phyloP scores from a whole-genome alignment of 2,888 invertebrate genomes.

The Scaptomyza polygonia region DNA sequence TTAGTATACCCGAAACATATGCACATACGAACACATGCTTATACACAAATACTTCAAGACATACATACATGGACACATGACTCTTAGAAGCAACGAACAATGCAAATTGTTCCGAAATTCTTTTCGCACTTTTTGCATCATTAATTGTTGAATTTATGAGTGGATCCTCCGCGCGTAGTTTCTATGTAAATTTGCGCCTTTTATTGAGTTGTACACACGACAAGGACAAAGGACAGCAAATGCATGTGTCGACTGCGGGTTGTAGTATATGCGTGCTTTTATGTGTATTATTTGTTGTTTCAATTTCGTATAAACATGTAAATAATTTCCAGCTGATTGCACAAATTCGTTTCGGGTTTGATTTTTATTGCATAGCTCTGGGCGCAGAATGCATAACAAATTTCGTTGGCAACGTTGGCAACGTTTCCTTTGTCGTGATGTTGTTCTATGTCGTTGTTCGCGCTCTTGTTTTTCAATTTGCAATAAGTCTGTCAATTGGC shows the following conservation, averaged over 20 bases:
- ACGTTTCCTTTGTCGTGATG: constrained; percentile 13
- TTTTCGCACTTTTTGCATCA: constrained; percentile 83
- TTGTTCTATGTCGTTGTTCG: constrained; percentile 58
- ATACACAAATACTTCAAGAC: constrained; percentile 3
- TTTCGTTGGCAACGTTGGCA: constrained; percentile 57
- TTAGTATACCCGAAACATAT: constrained; percentile 39
- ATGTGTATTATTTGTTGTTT: constrained; percentile 70
- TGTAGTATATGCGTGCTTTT: constrained; percentile 7
- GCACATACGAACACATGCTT: constrained; percentile 22
- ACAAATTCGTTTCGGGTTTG: constrained; percentile 78
- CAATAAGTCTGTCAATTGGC: constrained; percentile 80
- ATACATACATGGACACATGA: constrained; percentile 5
- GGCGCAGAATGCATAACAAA: constrained; percentile 70
- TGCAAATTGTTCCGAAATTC: constrained; percentile 70
- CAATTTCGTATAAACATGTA: constrained; percentile 79
- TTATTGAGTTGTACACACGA: constrained; percentile 65
- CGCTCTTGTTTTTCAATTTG: constrained; percentile 81
- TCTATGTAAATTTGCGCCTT: constrained; percentile 76
- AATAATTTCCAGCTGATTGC: constrained; percentile 81
- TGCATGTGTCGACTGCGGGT: constrained; percentile 51
- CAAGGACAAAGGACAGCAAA: constrained; percentile 34
- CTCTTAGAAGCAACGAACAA: constrained; percentile 44
- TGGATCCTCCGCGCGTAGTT: constrained; percentile 49
- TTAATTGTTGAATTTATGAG: constrained; percentile 84
- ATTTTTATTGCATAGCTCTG: constrained; percentile 74